Conservation (phyloP, 2,113 vertebrate genomes). For the Calcarius ornatus region DNA sequence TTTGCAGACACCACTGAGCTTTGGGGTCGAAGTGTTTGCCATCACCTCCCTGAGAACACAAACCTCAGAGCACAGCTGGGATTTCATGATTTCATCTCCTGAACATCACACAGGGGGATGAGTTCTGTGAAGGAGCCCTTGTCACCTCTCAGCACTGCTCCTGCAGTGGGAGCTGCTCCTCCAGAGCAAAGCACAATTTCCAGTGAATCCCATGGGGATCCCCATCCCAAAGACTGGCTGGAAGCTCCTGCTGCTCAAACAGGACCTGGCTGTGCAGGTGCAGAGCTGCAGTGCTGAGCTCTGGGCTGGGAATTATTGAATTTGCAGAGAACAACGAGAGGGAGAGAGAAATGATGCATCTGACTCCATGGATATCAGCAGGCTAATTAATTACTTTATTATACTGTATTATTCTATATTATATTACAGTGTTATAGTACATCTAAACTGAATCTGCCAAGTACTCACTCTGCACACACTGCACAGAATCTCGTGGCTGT, state of each 20-base stretch:
- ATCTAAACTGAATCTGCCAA: too few species aligned
- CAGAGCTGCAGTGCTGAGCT: background rate
- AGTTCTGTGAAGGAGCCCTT: background rate
- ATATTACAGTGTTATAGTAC: too few species aligned
- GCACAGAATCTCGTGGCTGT: too few species aligned
- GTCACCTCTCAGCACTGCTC: background rate
- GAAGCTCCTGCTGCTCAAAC: background rate
- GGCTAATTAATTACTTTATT: too few species aligned
- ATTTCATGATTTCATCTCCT: background rate
- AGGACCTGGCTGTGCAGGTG: background rate
- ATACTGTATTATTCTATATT: too few species aligned
- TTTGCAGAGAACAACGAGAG: too few species aligned
- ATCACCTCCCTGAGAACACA: background rate
- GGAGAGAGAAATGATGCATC: too few species aligned
- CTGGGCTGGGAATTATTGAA: too few species aligned
- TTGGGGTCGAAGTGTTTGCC: background rate
- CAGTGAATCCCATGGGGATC: fast-evolving
- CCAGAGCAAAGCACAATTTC: background rate
- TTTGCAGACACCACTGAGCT: background rate
- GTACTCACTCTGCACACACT: too few species aligned
- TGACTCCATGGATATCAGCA: too few species aligned
- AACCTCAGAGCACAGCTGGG: background rate
- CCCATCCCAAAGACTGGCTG: fast-evolving
- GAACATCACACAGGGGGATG: background rate
- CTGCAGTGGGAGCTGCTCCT: background rate